Evolutionary conservation across 1,140 invertebrate species (phyloP).

Genomic region (Frieseomelitta varia): DNA sequence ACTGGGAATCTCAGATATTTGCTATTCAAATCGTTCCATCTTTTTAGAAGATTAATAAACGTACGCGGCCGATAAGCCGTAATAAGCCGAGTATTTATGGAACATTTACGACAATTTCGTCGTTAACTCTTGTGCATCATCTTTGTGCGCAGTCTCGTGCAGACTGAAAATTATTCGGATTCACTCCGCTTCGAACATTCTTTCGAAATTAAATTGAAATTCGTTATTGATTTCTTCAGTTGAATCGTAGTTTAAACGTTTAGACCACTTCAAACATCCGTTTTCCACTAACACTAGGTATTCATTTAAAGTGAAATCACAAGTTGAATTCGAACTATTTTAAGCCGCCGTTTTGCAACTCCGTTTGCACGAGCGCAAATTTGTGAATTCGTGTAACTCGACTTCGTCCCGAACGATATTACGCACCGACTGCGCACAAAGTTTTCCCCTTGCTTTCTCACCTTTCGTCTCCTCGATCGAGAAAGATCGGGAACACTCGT

Average conservation of each 20-base stretch:
- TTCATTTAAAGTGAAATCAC: background rate
- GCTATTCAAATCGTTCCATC: background rate
- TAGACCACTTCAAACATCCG: background rate
- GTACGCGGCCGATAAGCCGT: constrained; percentile 1
- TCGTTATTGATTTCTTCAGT: background rate
- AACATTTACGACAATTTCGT: background rate
- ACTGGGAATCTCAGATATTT: background rate
- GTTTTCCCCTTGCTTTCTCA: background rate
- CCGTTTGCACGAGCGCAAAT: background rate
- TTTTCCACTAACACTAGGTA: background rate
- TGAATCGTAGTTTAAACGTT: background rate
- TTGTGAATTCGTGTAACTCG: background rate
- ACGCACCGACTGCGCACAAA: background rate
- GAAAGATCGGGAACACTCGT: background rate
- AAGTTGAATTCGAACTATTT: background rate
- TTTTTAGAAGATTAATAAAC: constrained; percentile 26
- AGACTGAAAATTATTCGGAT: background rate
- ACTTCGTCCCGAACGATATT: background rate
- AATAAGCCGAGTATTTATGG: constrained; percentile 30
- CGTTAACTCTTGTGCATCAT: background rate
- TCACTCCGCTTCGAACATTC: background rate
- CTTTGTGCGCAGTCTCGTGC: background rate
- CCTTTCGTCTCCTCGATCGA: too few species aligned
- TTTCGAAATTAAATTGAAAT: background rate
- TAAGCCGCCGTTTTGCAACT: background rate